Evolutionary conservation across 2,797 vertebrate species (phyloP).

Genomic region (Lates japonicus): DNA sequence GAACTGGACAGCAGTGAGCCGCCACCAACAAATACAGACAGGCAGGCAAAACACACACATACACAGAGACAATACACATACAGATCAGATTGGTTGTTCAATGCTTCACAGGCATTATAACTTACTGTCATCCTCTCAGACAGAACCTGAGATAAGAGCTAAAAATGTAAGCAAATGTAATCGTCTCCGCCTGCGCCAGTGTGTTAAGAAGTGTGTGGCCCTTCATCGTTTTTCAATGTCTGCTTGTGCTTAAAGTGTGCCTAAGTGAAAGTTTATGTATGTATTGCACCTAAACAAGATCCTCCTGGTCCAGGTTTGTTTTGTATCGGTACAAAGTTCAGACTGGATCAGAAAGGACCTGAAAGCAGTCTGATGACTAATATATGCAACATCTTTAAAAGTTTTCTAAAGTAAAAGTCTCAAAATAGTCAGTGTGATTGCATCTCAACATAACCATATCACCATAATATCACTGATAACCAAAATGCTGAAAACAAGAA

Average conservation of each 20-base stretch:
- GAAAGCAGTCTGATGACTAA: not conserved
- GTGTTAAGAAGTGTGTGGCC: not conserved
- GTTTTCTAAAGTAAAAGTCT: no score
- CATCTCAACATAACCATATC: no score
- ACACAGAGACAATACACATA: not conserved
- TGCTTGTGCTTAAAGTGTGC: not conserved
- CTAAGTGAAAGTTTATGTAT: not conserved
- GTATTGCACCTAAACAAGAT: not conserved
- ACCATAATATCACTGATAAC: not conserved
- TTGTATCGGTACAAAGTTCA: no score
- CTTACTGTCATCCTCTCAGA: slow-evolving; percentile 17
- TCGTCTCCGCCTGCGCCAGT: not conserved
- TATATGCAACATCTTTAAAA: no score
- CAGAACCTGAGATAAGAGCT: slow-evolving; percentile 9
- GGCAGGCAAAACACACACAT: not conserved
- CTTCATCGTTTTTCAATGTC: not conserved
- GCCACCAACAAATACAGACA: slow-evolving; percentile 44
- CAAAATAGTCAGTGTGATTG: no score
- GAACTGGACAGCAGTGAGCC: slow-evolving; percentile 58
- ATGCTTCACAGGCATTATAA: slow-evolving; percentile 7
- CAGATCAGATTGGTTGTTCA: slow-evolving; percentile 12
- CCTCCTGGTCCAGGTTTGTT: not conserved
- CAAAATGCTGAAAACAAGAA: not conserved
- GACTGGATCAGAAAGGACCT: not conserved
- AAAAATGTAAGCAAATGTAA: slow-evolving; percentile 2